Conservation (phyloP, 2,797 vertebrate genomes). For the Falco peregrinus region DNA sequence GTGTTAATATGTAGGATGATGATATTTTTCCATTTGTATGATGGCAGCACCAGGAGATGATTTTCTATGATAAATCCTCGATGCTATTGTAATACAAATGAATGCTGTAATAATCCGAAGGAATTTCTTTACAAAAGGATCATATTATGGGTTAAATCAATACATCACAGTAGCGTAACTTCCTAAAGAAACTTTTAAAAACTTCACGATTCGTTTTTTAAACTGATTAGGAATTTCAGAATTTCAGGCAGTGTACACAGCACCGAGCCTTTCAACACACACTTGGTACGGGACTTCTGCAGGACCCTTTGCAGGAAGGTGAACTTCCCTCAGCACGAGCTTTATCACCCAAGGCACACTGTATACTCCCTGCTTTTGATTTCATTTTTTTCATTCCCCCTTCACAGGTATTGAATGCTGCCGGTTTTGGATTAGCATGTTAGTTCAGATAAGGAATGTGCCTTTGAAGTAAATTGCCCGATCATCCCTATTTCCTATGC, state of each 20-base stretch:
- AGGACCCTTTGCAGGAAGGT: background rate
- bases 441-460: background rate
- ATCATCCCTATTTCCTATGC: background rate
- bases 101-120: background rate
- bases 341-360: background rate
- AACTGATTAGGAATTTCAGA: background rate
- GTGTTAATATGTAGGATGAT: no score
- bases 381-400: background rate
- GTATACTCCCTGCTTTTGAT: background rate
- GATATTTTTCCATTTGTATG: background rate
- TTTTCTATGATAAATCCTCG: background rate
- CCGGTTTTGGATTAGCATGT: background rate
- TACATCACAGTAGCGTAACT: background rate
- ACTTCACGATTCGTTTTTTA: background rate
- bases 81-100: background rate
- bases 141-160: background rate
- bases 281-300: accelerated
- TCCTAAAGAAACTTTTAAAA: background rate
- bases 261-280: background rate
- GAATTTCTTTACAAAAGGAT: background rate
- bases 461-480: background rate
- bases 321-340: background rate
- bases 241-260: accelerated
- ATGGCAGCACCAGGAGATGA: background rate
- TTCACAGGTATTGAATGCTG: background rate